Base-by-base conservation (phyloP, 1,140 invertebrate species). In the Charaxes varanes region DNA sequence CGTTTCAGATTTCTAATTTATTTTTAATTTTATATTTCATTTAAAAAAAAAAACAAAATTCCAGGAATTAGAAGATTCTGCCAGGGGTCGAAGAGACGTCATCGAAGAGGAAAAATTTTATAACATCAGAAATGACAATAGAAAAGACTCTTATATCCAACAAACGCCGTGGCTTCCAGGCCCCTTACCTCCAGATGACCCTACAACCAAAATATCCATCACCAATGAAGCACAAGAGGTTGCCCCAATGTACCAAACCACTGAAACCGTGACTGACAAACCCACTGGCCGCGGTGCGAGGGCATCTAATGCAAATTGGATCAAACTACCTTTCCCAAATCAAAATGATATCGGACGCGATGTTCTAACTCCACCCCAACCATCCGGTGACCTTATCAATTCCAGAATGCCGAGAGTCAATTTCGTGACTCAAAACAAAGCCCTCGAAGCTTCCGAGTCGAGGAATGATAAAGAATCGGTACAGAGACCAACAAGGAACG, bases 361-460 rank as follows among this genome's bases (percentile, higher is more conserved):
- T 32, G 73, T 72, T 24, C 64, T 78, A 13, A 81, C 62, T 5
- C 82, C 71, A 7, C 77, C 70, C 3, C 71, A 73, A 57, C 76
- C 72, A 13, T 72, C 64, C 0, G 76, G 70, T 23, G 82, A 85
- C 14, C 60, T 85, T 2, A 73, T 80, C 16, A 84, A 79, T 47
- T 80, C 80, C 12, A 48, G 84, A 44, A 84, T 85, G 76, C 84
- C 84, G 1, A 47, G 84, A 52, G 78, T 85, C 6, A 85, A 85
- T 46, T 85, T 85, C 35, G 79, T 85, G 10, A 85, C 84, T 11
- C 84, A 85, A 54, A 82, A 83, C 35, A 85, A 85, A 59, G 50
- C 52, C 7, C 53, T 85, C 21, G 79, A 85, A 53, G 67, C 84
- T 40, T 78, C 82, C 8, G 84, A 85, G 55, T 82, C 79, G 1